These are phyloP conservation scores for Frankliniella fusca DNA, from an alignment of 2,888 invertebrate genomes.

Conservation along the genomic window DNA sequence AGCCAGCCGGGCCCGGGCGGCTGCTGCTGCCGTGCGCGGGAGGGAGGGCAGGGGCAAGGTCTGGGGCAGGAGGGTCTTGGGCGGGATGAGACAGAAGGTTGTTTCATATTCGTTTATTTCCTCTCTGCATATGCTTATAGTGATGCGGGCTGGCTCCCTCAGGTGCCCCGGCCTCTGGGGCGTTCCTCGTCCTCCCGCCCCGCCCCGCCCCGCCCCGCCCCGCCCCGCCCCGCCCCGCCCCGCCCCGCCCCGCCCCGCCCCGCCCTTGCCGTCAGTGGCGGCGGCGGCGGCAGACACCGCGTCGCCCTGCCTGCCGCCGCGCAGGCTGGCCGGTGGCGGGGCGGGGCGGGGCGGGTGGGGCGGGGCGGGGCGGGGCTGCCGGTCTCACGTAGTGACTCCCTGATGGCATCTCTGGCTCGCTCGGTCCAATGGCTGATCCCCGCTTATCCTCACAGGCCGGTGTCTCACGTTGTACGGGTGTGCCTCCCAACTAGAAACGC, in stretches of 20 bases:
- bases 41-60: not conserved
- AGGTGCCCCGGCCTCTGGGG: not conserved
- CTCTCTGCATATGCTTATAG: conserved; percentile 15
- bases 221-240: too few relatives aligned
- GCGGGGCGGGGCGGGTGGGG: not conserved
- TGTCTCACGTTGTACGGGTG: too few relatives aligned
- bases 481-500: too few relatives aligned
- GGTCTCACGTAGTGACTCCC: too few relatives aligned
- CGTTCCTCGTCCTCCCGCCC: too few relatives aligned
- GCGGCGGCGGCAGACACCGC: not conserved
- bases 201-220: not conserved
- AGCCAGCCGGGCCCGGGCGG: not conserved
- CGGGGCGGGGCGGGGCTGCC: not conserved
- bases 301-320: not conserved
- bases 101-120: too few relatives aligned
- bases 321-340: not conserved
- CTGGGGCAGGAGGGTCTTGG: not conserved
- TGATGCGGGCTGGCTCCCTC: conserved; percentile 3
- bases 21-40: not conserved
- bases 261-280: not conserved
- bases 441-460: too few relatives aligned
- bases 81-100: too few relatives aligned
- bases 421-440: too few relatives aligned
- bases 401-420: too few relatives aligned
- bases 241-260: not conserved